phyloP scores from a whole-genome alignment of 2,113 vertebrate genomes.

The Telmatochromis sp. region DNA sequence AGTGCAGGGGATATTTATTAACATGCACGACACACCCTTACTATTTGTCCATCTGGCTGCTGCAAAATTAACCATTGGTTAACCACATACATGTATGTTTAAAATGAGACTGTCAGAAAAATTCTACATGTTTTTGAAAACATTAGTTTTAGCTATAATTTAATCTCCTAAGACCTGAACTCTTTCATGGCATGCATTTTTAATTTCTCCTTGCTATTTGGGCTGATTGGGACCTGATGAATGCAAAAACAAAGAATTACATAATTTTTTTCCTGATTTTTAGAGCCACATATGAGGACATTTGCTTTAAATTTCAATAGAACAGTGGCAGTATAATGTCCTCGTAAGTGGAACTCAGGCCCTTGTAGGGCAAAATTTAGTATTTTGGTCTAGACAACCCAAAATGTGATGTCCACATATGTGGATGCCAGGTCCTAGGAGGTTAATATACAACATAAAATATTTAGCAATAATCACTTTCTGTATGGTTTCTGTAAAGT shows the following conservation, averaged over 20 bases:
- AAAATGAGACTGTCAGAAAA: not conserved
- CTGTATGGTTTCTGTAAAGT: not conserved
- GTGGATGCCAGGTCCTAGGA: not conserved
- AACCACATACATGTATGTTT: not conserved
- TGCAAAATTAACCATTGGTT: not conserved
- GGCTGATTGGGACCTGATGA: not conserved
- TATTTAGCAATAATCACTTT: not conserved
- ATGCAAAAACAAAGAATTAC: not conserved
- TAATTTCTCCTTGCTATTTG: not conserved
- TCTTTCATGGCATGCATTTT: not conserved
- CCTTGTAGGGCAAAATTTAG: not conserved
- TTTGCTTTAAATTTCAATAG: fast-evolving
- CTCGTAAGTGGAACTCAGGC: not conserved
- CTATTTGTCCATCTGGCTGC: not conserved
- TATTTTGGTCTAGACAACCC: not conserved
- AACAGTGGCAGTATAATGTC: not conserved
- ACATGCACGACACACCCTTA: not conserved
- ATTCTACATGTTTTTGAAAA: not conserved
- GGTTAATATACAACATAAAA: not conserved
- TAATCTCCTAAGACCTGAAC: not conserved
- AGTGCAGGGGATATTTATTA: not conserved
- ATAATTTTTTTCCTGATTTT: fast-evolving
- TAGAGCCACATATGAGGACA: not conserved
- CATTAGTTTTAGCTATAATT: not conserved
- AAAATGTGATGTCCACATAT: not conserved